A percentile compares a stretch with the other conserved stretches of the same genome.
Conservation (phyloP, 1,140 invertebrate genomes). For the Drosophila tani region DNA sequence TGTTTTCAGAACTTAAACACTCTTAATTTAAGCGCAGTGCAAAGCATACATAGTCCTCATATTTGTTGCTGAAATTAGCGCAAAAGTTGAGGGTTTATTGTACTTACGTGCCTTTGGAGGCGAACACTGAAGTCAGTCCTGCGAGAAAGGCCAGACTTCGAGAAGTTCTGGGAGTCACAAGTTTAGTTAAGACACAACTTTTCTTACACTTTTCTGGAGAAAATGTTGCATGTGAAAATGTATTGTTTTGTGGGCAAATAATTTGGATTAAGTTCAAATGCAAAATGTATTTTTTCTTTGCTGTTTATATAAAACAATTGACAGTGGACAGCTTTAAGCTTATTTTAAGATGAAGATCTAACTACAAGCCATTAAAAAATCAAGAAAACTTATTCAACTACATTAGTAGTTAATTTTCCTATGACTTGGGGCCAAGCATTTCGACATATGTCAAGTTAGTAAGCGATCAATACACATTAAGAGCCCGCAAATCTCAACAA, state of each 20-base stretch:
- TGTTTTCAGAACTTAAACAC: constrained; percentile 48
- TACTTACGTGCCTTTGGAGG: constrained; percentile 34
- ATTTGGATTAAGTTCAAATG: background rate
- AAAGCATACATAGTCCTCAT: constrained; percentile 23
- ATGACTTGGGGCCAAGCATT: background rate
- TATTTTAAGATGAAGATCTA: too few relatives aligned
- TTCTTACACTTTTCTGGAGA: constrained; percentile 3
- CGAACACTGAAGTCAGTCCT: constrained; percentile 37
- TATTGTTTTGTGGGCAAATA: constrained; percentile 12
- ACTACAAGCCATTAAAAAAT: too few relatives aligned
- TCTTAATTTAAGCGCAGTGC: constrained; percentile 59
- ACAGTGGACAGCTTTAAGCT: background rate
- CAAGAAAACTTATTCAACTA: too few relatives aligned
- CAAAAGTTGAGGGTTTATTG: constrained; percentile 58
- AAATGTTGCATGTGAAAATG: constrained; percentile 10
- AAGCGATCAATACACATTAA: background rate
- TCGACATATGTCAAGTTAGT: too few relatives aligned
- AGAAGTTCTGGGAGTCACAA: constrained; percentile 25
- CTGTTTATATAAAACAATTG: background rate
- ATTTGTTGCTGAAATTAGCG: constrained; percentile 66
- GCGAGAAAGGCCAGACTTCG: constrained; percentile 7
- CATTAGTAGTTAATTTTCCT: background rate
- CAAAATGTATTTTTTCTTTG: background rate
- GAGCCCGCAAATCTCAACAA: background rate
- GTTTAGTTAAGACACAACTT: constrained; percentile 27